Conservation (phyloP, 2,113 vertebrate species). For the Eira barbara region DNA sequence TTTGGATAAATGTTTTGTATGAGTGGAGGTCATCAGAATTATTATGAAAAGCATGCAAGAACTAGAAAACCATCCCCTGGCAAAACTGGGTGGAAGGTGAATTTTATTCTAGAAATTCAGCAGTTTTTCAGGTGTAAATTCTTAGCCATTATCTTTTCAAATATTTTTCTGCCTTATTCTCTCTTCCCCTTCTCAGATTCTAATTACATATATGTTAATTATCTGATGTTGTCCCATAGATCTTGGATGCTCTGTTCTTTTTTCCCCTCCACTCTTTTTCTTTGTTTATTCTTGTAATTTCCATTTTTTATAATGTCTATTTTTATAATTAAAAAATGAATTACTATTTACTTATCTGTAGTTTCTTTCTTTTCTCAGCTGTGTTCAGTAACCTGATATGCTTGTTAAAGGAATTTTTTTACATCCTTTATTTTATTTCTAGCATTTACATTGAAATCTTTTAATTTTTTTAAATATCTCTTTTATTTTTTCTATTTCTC, state of each 20-base stretch:
- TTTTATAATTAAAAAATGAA: not conserved
- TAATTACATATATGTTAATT: not conserved
- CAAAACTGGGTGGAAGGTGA: not conserved
- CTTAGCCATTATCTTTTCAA: not conserved
- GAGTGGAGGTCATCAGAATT: not conserved
- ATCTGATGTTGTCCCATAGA: not conserved
- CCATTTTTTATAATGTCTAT: not conserved
- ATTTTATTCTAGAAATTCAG: not conserved
- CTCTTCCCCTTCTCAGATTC: not conserved
- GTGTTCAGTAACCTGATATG: not conserved
- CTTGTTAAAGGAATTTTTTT: not conserved
- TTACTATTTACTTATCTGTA: not conserved
- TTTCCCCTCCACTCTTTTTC: not conserved
- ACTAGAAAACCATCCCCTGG: not conserved
- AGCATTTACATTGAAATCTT: not conserved
- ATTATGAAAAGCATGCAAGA: not conserved
- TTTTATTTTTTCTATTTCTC: not conserved
- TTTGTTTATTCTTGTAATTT: not conserved
- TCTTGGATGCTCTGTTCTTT: not conserved
- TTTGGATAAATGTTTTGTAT: not conserved
- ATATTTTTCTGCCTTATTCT: not conserved
- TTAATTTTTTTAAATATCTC: not conserved
- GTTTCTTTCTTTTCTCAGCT: not conserved
- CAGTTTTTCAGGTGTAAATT: not conserved
- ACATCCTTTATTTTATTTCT: not conserved